Conservation (phyloP, 1,140 invertebrate species). For the Aphelinus certus region DNA sequence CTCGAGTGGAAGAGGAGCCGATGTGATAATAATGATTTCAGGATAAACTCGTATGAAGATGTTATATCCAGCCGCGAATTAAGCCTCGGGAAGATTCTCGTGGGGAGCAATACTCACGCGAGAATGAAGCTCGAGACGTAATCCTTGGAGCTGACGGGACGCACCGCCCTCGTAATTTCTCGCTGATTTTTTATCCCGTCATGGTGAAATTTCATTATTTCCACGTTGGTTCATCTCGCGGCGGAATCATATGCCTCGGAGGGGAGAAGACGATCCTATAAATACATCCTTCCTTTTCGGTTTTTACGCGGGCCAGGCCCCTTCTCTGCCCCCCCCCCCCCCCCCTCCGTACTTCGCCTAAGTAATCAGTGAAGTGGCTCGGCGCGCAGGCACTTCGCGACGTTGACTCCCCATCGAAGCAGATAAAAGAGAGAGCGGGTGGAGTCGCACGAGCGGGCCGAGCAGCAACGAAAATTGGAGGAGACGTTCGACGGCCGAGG, state of each 20-base stretch:
- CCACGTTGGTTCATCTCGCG: conserved; percentile 3
- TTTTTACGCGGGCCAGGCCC: background rate
- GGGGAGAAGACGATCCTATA: no score
- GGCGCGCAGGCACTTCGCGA: background rate
- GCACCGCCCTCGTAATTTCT: background rate
- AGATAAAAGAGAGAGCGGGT: conserved; percentile 12
- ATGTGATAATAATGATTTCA: no score
- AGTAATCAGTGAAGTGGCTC: conserved; percentile 33
- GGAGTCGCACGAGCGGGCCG: background rate
- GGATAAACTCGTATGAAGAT: no score
- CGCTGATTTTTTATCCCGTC: conserved; percentile 11
- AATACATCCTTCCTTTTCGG: no score
- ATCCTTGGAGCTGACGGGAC: no score
- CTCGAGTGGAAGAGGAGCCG: no score
- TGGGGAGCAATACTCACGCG: no score
- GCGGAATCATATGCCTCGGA: background rate
- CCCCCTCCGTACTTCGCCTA: background rate
- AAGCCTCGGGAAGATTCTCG: no score
- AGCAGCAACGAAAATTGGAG: conserved; percentile 30
- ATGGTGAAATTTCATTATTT: conserved; percentile 14
- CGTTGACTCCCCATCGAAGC: conserved; percentile 22
- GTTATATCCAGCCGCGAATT: no score
- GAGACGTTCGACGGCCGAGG: conserved; percentile 13
- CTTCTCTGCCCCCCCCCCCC: background rate
- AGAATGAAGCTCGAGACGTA: no score